A percentile compares a stretch with the other conserved stretches of the same genome.
Evolutionary conservation across 2,113 vertebrate species (phyloP).

Genomic region (Rousettus leschenaultii): DNA sequence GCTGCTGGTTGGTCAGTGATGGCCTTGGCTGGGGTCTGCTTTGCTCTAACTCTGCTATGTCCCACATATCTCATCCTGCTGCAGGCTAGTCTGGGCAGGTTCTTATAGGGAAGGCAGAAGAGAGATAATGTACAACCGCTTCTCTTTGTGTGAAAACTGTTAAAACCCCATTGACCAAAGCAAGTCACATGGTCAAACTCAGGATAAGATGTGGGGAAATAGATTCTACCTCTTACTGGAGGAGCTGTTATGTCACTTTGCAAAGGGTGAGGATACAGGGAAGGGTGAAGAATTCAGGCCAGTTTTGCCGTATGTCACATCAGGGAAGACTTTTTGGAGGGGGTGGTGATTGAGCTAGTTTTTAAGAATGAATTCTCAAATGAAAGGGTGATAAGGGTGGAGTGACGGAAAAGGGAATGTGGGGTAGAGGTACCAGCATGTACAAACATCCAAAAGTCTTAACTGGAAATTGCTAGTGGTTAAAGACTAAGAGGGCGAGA

Average conservation of each 20-base stretch:
- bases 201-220: background rate
- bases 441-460: background rate
- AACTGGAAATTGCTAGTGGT: background rate
- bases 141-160: background rate
- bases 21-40: background rate
- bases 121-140: background rate
- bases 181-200: background rate
- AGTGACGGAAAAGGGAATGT: background rate
- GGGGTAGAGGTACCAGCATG: background rate
- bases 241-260: background rate
- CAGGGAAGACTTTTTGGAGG: background rate
- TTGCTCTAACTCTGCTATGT: background rate
- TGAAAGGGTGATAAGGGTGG: background rate
- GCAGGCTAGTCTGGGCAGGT: background rate
- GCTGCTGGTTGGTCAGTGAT: background rate
- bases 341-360: background rate
- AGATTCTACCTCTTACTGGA: background rate
- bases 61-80: background rate
- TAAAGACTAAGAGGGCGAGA: background rate
- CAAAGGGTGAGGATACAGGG: background rate
- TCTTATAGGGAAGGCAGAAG: background rate
- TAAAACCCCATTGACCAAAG: background rate
- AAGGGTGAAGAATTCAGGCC: background rate
- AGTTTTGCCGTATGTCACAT: background rate
- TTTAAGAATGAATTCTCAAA: background rate